These are phyloP conservation scores for Epirrita christyi DNA, from an alignment of 2,888 invertebrate species.

Conservation along the genomic window DNA sequence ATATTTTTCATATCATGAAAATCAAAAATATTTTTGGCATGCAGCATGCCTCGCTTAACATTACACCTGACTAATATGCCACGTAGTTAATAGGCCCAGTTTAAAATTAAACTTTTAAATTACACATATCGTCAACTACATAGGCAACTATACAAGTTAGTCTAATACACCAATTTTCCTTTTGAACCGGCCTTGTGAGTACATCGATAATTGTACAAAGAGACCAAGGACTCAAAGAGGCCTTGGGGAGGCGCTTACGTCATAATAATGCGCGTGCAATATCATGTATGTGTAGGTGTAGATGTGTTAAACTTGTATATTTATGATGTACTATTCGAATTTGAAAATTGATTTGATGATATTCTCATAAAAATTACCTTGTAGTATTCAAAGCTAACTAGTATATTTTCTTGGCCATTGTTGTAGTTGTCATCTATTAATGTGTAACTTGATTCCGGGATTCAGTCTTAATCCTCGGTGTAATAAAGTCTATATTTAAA, in stretches of 20 bases:
- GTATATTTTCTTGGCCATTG: no score
- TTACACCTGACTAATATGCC: not conserved
- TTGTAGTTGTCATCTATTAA: no score
- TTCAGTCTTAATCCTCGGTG: not conserved
- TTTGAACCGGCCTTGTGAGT: slow-evolving; percentile 18
- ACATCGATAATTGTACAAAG: slow-evolving; percentile 17
- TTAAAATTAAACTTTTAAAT: slow-evolving; percentile 4
- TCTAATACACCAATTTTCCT: slow-evolving; percentile 19
- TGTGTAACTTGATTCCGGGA: no score
- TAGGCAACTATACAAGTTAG: slow-evolving; percentile 4
- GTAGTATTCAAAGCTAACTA: no score
- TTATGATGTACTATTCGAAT: no score
- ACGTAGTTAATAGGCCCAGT: not conserved
- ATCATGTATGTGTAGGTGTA: slow-evolving; percentile 23
- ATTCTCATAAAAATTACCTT: no score
- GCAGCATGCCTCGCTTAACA: not conserved
- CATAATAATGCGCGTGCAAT: slow-evolving; percentile 26
- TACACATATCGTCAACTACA: slow-evolving; percentile 3
- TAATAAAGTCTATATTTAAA: not conserved
- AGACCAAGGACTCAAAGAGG: slow-evolving; percentile 40
- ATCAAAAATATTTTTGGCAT: not conserved
- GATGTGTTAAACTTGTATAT: slow-evolving; percentile 8
- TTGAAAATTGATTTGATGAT: no score
- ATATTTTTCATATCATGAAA: not conserved
- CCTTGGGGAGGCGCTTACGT: slow-evolving; percentile 24